phyloP scores from a whole-genome alignment of 2,113 vertebrate species.

The Stomatorhinus ivindoensis region DNA sequence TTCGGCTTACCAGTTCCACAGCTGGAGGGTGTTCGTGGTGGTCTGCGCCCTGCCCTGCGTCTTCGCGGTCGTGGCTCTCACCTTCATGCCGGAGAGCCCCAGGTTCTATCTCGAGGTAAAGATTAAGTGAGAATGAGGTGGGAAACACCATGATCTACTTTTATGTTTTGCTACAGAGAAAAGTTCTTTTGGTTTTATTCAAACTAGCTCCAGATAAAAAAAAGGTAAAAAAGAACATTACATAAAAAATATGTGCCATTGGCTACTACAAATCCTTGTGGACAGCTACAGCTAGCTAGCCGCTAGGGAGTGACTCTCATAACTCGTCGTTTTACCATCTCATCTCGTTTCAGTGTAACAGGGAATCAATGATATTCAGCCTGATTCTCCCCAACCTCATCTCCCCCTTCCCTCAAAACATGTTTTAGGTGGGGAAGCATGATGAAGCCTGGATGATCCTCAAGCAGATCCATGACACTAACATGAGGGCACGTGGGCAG shows the following conservation, averaged over 20 bases:
- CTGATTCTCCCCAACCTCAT: not conserved
- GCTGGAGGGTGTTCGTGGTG: constrained; percentile 95
- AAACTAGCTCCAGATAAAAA: not conserved
- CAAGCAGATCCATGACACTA: constrained; percentile 97
- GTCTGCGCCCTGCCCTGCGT: constrained; percentile 91
- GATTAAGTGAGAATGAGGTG: not conserved
- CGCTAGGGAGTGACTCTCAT: constrained; percentile 47
- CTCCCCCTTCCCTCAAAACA: not conserved
- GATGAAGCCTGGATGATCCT: constrained; percentile 99
- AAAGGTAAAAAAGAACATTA: not conserved
- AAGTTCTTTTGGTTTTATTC: not conserved
- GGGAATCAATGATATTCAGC: not conserved
- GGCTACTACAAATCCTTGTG: not conserved
- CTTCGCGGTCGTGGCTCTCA: constrained; percentile 87
- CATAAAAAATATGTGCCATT: not conserved
- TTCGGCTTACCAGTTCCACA: constrained; percentile 97
- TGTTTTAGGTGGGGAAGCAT: constrained; percentile 76
- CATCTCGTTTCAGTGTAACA: constrained; percentile 8
- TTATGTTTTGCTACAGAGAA: not conserved
- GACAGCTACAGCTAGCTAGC: constrained; percentile 21
- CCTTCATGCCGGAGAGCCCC: constrained; percentile 97
- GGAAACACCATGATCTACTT: not conserved
- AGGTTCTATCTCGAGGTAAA: constrained; percentile 77
- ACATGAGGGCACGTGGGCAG: constrained; percentile 94
- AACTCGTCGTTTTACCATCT: constrained; percentile 33